These are phyloP conservation scores for Todiramphus chloris DNA, from an alignment of 2,113 vertebrate species.

Conservation along the genomic window DNA sequence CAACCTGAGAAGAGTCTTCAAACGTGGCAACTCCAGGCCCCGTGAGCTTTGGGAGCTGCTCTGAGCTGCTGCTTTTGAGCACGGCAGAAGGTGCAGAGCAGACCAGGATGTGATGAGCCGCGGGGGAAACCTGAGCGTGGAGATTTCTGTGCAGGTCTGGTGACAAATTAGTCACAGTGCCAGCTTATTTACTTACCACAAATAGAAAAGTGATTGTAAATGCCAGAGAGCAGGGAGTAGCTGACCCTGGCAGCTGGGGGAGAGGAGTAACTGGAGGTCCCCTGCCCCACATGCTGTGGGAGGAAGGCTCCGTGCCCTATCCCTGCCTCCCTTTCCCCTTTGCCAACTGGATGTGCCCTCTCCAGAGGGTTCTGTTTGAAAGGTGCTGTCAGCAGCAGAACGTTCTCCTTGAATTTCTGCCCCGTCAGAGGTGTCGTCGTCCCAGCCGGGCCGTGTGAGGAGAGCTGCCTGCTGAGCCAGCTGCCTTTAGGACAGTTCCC, in stretches of 20 bases:
- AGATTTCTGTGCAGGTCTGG: background rate
- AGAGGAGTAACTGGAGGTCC: background rate
- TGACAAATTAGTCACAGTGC: background rate
- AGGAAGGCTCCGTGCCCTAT: background rate
- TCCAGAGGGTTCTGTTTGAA: background rate
- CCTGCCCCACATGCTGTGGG: background rate
- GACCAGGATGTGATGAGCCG: background rate
- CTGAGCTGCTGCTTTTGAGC: background rate
- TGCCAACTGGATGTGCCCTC: background rate
- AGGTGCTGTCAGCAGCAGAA: background rate
- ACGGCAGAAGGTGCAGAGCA: fast-evolving
- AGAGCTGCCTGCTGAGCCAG: background rate
- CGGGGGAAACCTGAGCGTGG: background rate
- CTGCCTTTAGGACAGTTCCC: background rate
- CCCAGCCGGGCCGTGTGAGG: background rate
- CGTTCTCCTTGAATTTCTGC: background rate
- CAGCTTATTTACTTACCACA: background rate
- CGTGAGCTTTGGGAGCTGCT: background rate
- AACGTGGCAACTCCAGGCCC: background rate
- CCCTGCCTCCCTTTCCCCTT: background rate
- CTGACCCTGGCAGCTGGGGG: background rate
- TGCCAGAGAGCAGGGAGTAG: background rate
- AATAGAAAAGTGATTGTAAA: background rate
- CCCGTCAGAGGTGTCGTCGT: background rate
- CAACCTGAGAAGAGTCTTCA: background rate